Percentiles rank a stretch among this genome's conserved stretches.
Evolutionary conservation across 2,888 invertebrate species (phyloP).

Genomic region (Melieria crassipennis): DNA sequence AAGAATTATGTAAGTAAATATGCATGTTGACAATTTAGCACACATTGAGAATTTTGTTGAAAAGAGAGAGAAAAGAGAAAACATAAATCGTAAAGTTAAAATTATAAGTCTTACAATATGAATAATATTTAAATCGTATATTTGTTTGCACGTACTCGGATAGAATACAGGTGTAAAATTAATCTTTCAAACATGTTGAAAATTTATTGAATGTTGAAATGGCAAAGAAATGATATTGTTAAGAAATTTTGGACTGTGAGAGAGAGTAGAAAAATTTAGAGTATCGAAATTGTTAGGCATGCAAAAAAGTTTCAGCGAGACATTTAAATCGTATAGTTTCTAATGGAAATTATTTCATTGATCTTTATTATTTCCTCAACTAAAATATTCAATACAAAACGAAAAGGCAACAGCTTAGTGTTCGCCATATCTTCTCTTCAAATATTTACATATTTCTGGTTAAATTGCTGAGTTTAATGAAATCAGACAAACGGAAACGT

Average conservation of each 20-base stretch:
- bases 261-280: conserved; percentile 20
- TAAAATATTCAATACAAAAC: not conserved
- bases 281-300: conserved; percentile 24
- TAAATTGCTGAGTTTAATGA: not conserved
- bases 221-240: no score
- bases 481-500: not conserved
- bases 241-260: conserved; percentile 1
- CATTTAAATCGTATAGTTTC: conserved; percentile 22
- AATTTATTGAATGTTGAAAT: no score
- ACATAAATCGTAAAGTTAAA: conserved; percentile 44
- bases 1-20: conserved; percentile 23
- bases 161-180: no score
- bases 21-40: conserved; percentile 52
- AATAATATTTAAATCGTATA: not conserved
- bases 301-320: conserved; percentile 30
- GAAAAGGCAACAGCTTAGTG: not conserved
- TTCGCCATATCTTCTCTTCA: not conserved
- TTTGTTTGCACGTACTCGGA: not conserved
- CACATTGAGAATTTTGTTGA: conserved; percentile 54
- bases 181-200: no score
- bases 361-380: not conserved
- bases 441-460: not conserved
- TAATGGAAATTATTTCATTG: conserved; percentile 9
- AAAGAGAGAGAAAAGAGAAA: conserved; percentile 55
- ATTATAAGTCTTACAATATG: conserved; percentile 28